Evolutionary conservation across 2,113 vertebrate genomes (phyloP), one percentile per base, ranked within the genome.

Genomic region (Phrynosoma platyrhinos): DNA sequence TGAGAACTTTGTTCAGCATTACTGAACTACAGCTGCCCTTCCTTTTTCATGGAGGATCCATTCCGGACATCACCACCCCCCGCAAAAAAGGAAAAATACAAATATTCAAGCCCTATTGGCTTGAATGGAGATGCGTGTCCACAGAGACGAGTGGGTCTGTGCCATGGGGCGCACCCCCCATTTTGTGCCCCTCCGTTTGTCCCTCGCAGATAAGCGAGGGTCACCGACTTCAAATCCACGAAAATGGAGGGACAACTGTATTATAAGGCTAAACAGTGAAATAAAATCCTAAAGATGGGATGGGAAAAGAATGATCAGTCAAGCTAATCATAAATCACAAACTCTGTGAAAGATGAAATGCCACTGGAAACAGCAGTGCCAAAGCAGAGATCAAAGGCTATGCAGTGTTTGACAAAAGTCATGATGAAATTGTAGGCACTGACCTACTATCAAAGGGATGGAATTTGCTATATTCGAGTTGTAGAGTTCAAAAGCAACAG

Each of bases 371-470:
- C 84, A 91, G 53, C 1, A 58, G 52, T 55, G 23, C 79, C 52
- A 58, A 77, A 85, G 21, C 23, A 90, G 9, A 84, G 72, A 30
- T 53, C 89, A 92, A 82, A 89, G 72, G 36, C 36, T 85, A 30
- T 8, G n/a, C 64, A 84, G 68, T 10, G n/a, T 2, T 27, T 9
- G 5, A 83, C 21, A 1, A 66, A 82, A 84, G 69, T 9, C 6
- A 82, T 68, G 79, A 62, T 83, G 42, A 68, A 87, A 75, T 75
- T 13, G 52, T 88, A 62, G 64, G 47, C 82, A 88, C 32, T 83
- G 30, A 83, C 13, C 2, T 82, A 90, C 47, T 25, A n/a, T 68
- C 1, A 32, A 47, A 42, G 52, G 62, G 83, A 84, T 0, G 76
- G 30, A 83, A 82, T 89, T 32, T 1, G 1, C 40, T 53, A 75